phyloP scores from a whole-genome alignment of 2,888 invertebrate species.

The Agriotes lineatus region DNA sequence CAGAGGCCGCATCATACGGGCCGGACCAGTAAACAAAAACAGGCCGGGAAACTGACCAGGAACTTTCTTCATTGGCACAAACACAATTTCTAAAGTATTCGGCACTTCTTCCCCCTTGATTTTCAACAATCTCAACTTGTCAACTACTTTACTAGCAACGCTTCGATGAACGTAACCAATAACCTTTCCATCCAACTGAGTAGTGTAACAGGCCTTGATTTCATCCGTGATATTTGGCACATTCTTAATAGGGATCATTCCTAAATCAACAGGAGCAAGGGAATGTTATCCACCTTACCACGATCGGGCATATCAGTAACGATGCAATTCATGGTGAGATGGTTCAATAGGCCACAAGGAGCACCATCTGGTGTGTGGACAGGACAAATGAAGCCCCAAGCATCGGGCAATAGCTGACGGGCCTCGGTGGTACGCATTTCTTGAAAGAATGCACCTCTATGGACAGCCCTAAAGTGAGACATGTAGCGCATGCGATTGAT shows the following conservation, averaged over 20 bases:
- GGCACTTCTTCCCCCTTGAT: constrained; percentile 79
- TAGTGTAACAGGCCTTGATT: constrained; percentile 75
- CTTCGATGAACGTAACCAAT: constrained; percentile 81
- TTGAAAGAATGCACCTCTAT: constrained; percentile 94
- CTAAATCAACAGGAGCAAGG: constrained; percentile 71
- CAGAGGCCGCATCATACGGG: constrained; percentile 96
- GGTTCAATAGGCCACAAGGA: constrained; percentile 97
- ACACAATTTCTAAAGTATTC: constrained; percentile 83
- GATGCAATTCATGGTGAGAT: constrained; percentile 87
- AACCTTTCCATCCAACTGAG: constrained; percentile 87
- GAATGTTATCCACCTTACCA: constrained; percentile 68
- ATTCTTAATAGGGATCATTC: constrained; percentile 76
- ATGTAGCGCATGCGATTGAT: constrained; percentile 96
- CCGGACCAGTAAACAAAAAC: constrained; percentile 88
- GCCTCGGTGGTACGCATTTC: constrained; percentile 97
- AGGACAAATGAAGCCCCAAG: constrained; percentile 99
- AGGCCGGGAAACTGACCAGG: constrained; percentile 91
- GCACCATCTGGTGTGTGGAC: constrained; percentile 99
- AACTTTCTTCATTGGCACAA: constrained; percentile 78
- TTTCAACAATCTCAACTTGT: constrained; percentile 79
- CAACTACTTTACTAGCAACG: constrained; percentile 73
- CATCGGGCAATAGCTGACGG: constrained; percentile 93
- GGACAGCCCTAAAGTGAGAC: constrained; percentile 96
- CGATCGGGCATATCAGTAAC: constrained; percentile 72
- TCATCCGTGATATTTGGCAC: constrained; percentile 54